Base-by-base conservation (phyloP, 2,888 invertebrate genomes). In the Mythimna ferrago region DNA sequence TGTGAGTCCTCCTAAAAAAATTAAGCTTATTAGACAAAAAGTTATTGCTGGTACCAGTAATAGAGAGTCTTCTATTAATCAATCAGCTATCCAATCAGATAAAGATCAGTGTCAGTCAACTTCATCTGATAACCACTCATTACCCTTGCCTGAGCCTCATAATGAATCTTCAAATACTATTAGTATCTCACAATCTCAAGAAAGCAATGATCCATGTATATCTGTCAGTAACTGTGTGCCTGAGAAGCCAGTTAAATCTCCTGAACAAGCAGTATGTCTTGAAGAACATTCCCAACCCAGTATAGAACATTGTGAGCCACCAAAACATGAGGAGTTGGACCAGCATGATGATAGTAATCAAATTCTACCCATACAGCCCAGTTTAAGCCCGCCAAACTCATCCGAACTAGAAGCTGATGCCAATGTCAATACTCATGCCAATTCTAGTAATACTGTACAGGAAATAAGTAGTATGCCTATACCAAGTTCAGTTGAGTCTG, bases 21-120 rank as follows among this genome's bases (percentile, higher is more conserved):
- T 96, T 88, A 96, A 94, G 90, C 93, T 96, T 85, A 92, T 94
- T 89, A 94, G 96, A 90, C 94, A 94, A 91, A 95, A 94, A 93
- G 73, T 86, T 86, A 86, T 85, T 82, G 86, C 92, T 78, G 89
- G 89, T 83, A 82, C 85, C 83, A 89, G 87, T 85, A 89, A 85
- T 86, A 91, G 81, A 87, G 90, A 89, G 64, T 84, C 77, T 89
- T 83, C 84, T 73, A 76, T 78, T 80, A 90, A 89, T 73, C 87
- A 82, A 71, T 76, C 83, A 75, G 78, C 80, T 78, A 66, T 83
- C 72, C 73, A 83, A 64, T 78, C 82, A 70, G 90, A 92, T 69
- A 91, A 83, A 77, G 92, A 93, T 70, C 92, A 90, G 75, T 95
- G 94, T 90, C 94, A 94, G 80, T 94, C 95, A 70, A 95, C 95